Percentiles rank a stretch among this genome's conserved stretches.
phyloP scores from a whole-genome alignment of 2,113 vertebrate species.

The Cepphus grylle region DNA sequence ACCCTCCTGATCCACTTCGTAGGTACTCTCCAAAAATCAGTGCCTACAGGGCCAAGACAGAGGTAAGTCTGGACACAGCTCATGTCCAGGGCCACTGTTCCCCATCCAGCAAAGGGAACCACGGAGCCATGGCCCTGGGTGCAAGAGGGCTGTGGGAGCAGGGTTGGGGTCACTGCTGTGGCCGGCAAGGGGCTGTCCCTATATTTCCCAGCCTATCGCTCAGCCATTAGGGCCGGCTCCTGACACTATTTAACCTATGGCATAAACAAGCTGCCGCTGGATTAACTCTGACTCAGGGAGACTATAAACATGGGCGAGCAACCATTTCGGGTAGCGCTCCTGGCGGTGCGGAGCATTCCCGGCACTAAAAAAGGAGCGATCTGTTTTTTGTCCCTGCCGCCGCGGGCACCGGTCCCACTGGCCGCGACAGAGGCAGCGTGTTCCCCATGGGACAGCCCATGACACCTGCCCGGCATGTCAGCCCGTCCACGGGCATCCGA shows the following conservation, averaged over 20 bases:
- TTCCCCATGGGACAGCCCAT: fast-evolving
- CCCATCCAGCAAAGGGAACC: neutral
- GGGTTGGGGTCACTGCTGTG: neutral
- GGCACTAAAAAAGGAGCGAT: constrained; percentile 48
- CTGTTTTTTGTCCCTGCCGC: neutral
- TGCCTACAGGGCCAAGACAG: neutral
- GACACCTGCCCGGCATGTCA: neutral
- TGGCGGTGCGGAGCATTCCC: fast-evolving
- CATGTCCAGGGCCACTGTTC: neutral
- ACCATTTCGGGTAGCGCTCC: neutral
- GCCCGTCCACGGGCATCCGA: fast-evolving
- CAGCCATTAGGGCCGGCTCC: neutral
- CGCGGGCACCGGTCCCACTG: fast-evolving
- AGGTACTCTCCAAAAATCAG: neutral
- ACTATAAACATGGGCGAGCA: constrained; percentile 1
- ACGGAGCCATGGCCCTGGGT: fast-evolving
- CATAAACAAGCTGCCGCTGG: constrained; percentile 20
- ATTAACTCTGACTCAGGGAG: constrained; percentile 6
- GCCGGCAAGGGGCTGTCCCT: neutral
- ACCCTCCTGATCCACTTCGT: neutral
- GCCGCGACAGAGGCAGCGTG: fast-evolving
- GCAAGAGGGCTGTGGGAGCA: neutral
- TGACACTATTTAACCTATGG: constrained; percentile 23
- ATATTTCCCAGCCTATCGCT: neutral
- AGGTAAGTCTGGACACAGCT: neutral